A percentile compares a stretch with the other conserved stretches of the same genome.
Evolutionary conservation across 2,113 vertebrate genomes (phyloP).

Genomic region (Lasiurus borealis): DNA sequence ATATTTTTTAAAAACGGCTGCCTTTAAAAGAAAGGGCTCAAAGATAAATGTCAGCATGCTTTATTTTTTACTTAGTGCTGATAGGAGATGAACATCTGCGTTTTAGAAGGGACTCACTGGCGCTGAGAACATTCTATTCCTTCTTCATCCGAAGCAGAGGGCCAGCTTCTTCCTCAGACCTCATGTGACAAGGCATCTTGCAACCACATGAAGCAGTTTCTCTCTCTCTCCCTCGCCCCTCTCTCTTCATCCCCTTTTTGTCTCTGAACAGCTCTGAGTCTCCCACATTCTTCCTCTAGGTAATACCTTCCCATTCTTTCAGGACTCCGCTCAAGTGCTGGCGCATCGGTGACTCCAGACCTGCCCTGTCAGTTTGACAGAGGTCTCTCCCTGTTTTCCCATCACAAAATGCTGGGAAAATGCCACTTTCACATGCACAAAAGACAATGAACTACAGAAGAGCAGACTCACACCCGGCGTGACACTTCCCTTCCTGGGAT

Average conservation of each 20-base stretch:
- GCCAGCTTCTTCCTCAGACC: background rate
- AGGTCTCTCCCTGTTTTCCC: background rate
- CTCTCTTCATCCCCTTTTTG: background rate
- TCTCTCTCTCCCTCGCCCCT: background rate
- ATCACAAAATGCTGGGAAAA: background rate
- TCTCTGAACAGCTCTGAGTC: background rate
- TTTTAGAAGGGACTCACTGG: background rate
- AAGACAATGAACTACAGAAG: background rate
- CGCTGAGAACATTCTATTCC: background rate
- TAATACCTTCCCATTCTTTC: background rate
- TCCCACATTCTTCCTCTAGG: background rate
- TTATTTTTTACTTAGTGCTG: background rate
- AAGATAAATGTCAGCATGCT: background rate
- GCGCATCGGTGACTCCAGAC: background rate
- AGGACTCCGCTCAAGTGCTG: background rate
- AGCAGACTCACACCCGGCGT: background rate
- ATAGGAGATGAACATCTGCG: background rate
- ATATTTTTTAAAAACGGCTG: background rate
- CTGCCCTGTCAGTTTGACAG: background rate
- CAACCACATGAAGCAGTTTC: background rate
- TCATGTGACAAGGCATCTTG: background rate
- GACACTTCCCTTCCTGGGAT: background rate
- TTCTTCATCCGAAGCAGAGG: background rate
- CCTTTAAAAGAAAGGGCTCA: background rate
- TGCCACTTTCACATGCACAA: background rate